A percentile compares a stretch with the other conserved stretches of the same genome.
phyloP scores from a whole-genome alignment of 2,113 vertebrate species.

The Rhinoderma darwinii region DNA sequence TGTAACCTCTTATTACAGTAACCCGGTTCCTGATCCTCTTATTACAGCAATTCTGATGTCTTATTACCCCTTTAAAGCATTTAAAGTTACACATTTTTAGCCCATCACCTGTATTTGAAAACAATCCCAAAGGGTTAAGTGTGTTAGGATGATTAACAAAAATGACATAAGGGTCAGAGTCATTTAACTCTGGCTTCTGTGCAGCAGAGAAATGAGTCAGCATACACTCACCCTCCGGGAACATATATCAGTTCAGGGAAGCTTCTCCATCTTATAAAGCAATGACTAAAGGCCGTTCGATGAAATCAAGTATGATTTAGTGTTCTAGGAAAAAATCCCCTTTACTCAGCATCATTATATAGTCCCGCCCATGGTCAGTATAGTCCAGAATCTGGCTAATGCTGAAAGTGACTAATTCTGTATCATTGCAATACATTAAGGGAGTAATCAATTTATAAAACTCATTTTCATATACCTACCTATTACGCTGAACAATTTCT shows the following conservation, averaged over 20 bases:
- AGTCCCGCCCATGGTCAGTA: background rate
- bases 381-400: background rate
- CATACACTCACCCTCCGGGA: constrained; percentile 22
- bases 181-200: constrained; percentile 8
- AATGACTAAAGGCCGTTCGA: constrained; percentile 28
- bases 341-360: constrained; percentile 9
- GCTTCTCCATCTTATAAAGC: background rate
- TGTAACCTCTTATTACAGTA: too few relatives aligned
- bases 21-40: background rate
- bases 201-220: constrained; percentile 49
- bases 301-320: background rate
- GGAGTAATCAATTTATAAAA: background rate
- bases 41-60: background rate
- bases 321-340: constrained; percentile 3
- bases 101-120: background rate
- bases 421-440: background rate
- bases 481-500: too few relatives aligned
- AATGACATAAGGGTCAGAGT: constrained; percentile 37
- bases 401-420: background rate
- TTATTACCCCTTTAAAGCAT: background rate
- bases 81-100: background rate
- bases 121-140: constrained; percentile 34
- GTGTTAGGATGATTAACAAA: constrained; percentile 44
- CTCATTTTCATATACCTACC: too few relatives aligned
- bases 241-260: constrained; percentile 49